These are phyloP conservation scores for Eleginops maclovinus DNA, from an alignment of 2,113 vertebrate genomes.

Conservation along the genomic window DNA sequence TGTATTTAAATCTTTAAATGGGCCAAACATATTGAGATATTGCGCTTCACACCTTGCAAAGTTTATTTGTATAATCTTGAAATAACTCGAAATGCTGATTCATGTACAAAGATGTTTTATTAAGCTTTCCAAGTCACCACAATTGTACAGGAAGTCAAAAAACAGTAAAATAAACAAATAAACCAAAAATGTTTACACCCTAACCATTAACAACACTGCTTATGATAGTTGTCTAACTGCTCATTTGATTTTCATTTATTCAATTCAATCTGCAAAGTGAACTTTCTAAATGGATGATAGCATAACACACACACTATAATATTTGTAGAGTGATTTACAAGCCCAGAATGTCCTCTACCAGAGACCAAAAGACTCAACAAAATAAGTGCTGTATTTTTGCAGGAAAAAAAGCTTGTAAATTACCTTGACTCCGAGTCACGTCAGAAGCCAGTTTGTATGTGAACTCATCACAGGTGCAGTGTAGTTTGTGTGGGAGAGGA, in stretches of 20 bases:
- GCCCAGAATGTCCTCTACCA: background rate
- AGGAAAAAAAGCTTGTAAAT: background rate
- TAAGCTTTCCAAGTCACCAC: background rate
- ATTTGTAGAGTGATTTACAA: slow-evolving; percentile 5
- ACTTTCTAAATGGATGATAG: background rate
- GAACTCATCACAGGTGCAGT: slow-evolving; percentile 56
- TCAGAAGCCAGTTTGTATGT: background rate
- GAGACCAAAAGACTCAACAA: background rate
- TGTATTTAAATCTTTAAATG: slow-evolving; percentile 8
- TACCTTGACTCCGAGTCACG: background rate
- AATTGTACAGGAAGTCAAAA: background rate
- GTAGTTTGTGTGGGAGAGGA: slow-evolving; percentile 57
- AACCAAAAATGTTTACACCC: background rate
- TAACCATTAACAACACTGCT: background rate
- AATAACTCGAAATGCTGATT: background rate
- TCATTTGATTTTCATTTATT: background rate
- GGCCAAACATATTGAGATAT: background rate
- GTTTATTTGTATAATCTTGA: background rate
- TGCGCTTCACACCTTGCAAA: background rate
- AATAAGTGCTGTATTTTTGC: background rate
- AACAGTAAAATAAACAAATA: background rate
- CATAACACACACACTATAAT: background rate
- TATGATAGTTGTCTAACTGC: background rate
- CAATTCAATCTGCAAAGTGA: background rate
- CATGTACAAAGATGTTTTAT: background rate